phyloP scores from a whole-genome alignment of 1,140 invertebrate genomes.

The Popillia japonica region DNA sequence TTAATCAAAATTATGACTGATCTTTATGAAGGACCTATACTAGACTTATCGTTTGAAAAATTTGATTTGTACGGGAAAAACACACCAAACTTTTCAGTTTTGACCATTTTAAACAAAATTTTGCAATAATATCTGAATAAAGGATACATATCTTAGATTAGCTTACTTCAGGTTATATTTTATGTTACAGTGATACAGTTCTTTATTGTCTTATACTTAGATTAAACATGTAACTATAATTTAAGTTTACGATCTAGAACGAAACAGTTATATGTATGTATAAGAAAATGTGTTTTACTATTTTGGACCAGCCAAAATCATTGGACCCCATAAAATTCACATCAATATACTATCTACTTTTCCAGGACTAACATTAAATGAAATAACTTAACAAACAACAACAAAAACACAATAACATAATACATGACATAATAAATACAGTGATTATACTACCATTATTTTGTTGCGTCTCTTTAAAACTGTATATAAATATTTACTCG shows the following conservation, averaged over 20 bases:
- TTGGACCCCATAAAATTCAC: constrained; percentile 27
- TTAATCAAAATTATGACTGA: too few relatives aligned
- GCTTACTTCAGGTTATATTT: too few relatives aligned
- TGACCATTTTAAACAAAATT: not conserved
- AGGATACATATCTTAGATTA: too few relatives aligned
- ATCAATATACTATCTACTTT: not conserved
- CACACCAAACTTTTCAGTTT: not conserved
- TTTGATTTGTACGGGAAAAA: not conserved
- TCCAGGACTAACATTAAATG: too few relatives aligned
- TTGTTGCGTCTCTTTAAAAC: not conserved
- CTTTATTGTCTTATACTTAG: constrained; percentile 12
- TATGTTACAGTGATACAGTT: not conserved
- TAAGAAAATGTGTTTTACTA: not conserved
- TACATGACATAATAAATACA: too few relatives aligned
- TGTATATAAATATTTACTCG: not conserved
- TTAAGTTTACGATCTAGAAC: too few relatives aligned
- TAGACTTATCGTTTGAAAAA: not conserved
- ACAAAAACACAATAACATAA: too few relatives aligned
- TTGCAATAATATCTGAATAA: too few relatives aligned
- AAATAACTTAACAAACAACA: too few relatives aligned
- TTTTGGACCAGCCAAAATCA: constrained; percentile 38
- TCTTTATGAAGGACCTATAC: too few relatives aligned
- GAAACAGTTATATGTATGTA: not conserved
- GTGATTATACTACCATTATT: too few relatives aligned
- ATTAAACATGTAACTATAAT: not conserved